These are phyloP conservation scores for Hydrozoanthus gracilis DNA, from an alignment of 92 coral and sea anemone genomes.

Conservation along the genomic window DNA sequence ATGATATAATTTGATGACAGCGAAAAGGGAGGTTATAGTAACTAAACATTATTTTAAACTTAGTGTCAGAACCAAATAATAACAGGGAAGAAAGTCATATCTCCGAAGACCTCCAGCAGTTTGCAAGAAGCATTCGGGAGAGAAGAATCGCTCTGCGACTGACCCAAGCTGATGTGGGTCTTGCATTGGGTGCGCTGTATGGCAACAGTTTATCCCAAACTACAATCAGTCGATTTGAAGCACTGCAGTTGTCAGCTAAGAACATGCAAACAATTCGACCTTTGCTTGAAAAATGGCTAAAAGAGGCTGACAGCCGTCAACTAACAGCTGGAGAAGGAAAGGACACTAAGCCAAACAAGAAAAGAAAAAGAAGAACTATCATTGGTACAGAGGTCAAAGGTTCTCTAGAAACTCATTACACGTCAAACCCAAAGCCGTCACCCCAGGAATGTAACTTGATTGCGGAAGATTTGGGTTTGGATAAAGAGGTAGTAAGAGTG, in stretches of 20 bases:
- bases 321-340: slow-evolving; percentile 21
- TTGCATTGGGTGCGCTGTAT: slow-evolving; percentile 36
- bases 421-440: slow-evolving; percentile 25
- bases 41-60: not conserved
- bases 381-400: slow-evolving; percentile 8
- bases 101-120: slow-evolving; percentile 42
- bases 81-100: slow-evolving; percentile 9
- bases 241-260: slow-evolving; percentile 40
- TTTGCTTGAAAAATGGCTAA: slow-evolving; percentile 40
- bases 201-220: slow-evolving; percentile 38
- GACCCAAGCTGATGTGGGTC: slow-evolving; percentile 41
- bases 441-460: slow-evolving; percentile 22
- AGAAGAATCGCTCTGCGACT: slow-evolving; percentile 44
- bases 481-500: slow-evolving; percentile 36
- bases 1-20: too few relatives aligned
- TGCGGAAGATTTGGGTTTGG: slow-evolving; percentile 41
- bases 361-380: slow-evolving; percentile 36
- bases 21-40: too few relatives aligned
- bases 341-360: slow-evolving; percentile 27
- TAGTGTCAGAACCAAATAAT: slow-evolving; percentile 27
- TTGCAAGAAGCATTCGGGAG: slow-evolving; percentile 32
- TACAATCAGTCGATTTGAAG: slow-evolving; percentile 44
- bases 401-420: slow-evolving; percentile 25
- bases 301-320: slow-evolving; percentile 24
- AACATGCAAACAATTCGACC: slow-evolving; percentile 42